Evolutionary conservation across 2,113 vertebrate genomes (phyloP), one percentile per base, ranked within the genome.

Genomic region (Syngnathus floridae): DNA sequence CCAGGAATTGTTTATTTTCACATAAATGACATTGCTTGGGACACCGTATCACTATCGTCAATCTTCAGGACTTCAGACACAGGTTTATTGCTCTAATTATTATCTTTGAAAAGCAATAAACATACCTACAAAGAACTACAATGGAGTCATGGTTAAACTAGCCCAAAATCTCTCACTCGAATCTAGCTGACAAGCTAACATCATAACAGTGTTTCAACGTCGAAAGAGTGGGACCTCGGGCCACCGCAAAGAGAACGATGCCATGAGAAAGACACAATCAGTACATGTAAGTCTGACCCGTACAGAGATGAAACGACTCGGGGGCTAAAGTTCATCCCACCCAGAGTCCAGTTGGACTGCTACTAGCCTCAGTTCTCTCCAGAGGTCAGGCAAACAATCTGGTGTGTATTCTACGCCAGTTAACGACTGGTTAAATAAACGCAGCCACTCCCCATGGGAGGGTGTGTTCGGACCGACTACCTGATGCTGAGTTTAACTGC

Each of bases 261-360:
- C 40, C n/a, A 76, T 14, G 26, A 13, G n/a, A 71, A 31, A 48
- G 43, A 64, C 26, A 63, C 45, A 61, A 51, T 66, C 55, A 43
- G 40, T 69, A 36, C 60, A 61, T 62, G 46, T 69, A 49, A 58
- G 61, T 77, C 66, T 75, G 64, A 51, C 55, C 51, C 43, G 46
- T 56, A 75, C 71, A 46, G 74, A 83, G 84, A 84, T 83, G 71
- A 85, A 87, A 88, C 78, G 81, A 78, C 75, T 62, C 14, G 54
- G 19, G 60, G 75, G 70, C 81, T 70, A 86, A 68, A 77, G 81
- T 74, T 80, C 78, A 85, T 83, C 84, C 87, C 87, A 88, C 85
- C 82, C 84, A 86, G 75, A 62, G 76, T 76, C 82, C 71, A 46
- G 78, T 72, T 57, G 22, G 19, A 75, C 69, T 52, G 64, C 67